These are phyloP conservation scores for Chlorodrepanis virens DNA, from an alignment of 2,113 vertebrate genomes.

Conservation along the genomic window DNA sequence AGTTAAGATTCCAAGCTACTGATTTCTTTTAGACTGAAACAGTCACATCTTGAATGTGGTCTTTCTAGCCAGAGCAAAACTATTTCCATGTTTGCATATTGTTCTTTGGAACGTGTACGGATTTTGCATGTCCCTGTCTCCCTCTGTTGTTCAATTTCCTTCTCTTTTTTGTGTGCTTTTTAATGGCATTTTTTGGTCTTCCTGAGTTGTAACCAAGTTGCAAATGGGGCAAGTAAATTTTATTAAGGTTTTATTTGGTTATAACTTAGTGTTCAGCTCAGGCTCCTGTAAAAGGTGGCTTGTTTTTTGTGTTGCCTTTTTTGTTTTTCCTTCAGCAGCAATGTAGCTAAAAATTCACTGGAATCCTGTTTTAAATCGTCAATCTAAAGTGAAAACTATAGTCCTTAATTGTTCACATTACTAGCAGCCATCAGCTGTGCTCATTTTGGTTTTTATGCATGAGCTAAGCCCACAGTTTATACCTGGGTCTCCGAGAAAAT, in stretches of 20 bases:
- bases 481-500: neutral
- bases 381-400: neutral
- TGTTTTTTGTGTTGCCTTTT: neutral
- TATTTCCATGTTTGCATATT: conserved; percentile 7
- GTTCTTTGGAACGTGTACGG: neutral
- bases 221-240: conserved; percentile 56
- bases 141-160: conserved; percentile 35
- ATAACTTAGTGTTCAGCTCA: conserved; percentile 39
- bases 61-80: conserved; percentile 48
- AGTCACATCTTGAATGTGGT: conserved; percentile 15
- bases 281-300: neutral
- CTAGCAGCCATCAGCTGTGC: neutral
- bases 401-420: neutral
- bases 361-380: conserved; percentile 4
- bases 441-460: neutral
- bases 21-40: neutral
- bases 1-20: neutral
- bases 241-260: conserved; percentile 60
- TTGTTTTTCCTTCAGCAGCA: neutral
- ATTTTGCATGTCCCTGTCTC: conserved; percentile 59
- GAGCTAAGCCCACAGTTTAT: neutral
- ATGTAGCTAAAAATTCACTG: conserved; percentile 10
- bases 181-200: neutral
- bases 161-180: conserved; percentile 30
- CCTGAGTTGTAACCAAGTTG: conserved; percentile 12